Evolutionary conservation across 2,113 vertebrate species (phyloP).

Genomic region (Antigone vipio): DNA sequence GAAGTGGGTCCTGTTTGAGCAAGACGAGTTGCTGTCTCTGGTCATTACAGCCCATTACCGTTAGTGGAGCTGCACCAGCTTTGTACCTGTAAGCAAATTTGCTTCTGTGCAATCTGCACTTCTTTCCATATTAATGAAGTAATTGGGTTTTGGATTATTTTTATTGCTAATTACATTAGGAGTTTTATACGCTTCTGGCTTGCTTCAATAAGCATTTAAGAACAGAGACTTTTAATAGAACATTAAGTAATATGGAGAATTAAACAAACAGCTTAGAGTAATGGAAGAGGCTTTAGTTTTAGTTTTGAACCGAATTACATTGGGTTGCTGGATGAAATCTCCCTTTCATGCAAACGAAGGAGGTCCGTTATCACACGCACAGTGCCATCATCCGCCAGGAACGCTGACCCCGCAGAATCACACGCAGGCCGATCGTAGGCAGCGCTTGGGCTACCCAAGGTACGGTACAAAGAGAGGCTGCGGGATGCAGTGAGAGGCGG

Average conservation of each 20-base stretch:
- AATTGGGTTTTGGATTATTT: background rate
- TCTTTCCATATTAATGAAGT: background rate
- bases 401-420: background rate
- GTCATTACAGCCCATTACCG: background rate
- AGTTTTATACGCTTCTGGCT: constrained; percentile 12
- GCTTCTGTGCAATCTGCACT: background rate
- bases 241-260: constrained; percentile 57
- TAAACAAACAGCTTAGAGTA: constrained; percentile 64
- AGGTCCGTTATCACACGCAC: background rate
- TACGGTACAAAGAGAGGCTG: background rate
- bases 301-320: constrained; percentile 21
- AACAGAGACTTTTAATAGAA: constrained; percentile 49
- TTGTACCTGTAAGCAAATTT: background rate
- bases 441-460: background rate
- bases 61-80: background rate
- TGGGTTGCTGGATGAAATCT: constrained; percentile 5
- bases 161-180: constrained; percentile 25
- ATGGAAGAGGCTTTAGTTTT: constrained; percentile 41
- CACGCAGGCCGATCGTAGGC: accelerated
- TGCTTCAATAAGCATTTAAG: constrained; percentile 67
- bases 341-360: background rate
- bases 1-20: background rate
- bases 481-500: background rate
- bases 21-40: background rate
- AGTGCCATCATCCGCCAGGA: background rate